Conservation (phyloP, 2,113 vertebrate species). For the Emydura subglobosa region DNA sequence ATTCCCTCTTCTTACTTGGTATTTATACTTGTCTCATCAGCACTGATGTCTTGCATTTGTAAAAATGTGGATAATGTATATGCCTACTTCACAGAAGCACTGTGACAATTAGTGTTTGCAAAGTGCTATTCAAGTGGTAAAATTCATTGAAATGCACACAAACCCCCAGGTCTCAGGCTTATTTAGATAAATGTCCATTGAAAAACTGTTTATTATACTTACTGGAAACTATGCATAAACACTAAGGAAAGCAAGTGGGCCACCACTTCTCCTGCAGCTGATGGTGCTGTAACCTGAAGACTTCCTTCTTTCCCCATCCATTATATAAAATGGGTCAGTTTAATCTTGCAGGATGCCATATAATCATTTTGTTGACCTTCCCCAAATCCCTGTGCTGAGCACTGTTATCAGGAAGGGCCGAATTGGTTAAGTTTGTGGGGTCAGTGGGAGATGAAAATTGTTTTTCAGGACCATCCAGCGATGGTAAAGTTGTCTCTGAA, state of each 20-base stretch:
- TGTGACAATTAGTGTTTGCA: neutral
- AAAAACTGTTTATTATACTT: neutral
- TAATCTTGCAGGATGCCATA: neutral
- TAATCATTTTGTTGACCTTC: neutral
- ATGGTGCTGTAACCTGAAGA: neutral
- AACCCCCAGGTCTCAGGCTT: neutral
- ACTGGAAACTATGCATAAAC: neutral
- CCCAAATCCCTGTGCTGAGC: neutral
- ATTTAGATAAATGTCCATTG: neutral
- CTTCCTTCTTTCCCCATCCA: neutral
- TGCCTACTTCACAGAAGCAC: neutral
- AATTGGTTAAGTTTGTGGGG: fast-evolving
- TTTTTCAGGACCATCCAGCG: neutral
- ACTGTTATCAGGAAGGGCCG: neutral
- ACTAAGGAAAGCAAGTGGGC: neutral
- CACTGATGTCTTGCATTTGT: neutral
- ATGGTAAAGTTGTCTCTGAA: neutral
- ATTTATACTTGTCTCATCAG: neutral
- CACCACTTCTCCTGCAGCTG: neutral
- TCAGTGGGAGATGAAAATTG: neutral
- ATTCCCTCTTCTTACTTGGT: neutral
- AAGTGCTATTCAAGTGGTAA: neutral
- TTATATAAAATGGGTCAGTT: neutral
- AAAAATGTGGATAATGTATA: neutral
- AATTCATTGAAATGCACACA: neutral